A percentile compares a stretch with the other conserved stretches of the same genome.
These are phyloP conservation scores for Caenorhabditis tropicalis DNA, from an alignment of 1,140 invertebrate species.

Conservation along the genomic window DNA sequence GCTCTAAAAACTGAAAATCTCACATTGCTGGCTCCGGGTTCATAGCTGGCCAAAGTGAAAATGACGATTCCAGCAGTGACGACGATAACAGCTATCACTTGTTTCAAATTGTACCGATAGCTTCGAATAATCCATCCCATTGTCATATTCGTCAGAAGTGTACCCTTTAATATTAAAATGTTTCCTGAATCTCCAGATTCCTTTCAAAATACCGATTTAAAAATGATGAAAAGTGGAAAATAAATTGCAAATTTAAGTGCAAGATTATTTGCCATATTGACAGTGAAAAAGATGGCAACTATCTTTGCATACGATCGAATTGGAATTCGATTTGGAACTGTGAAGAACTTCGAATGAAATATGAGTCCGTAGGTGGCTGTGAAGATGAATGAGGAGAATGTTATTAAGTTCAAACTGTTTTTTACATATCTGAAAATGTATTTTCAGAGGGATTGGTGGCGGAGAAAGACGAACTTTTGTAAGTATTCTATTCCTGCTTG, in stretches of 20 bases:
- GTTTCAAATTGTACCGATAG: conserved; percentile 81
- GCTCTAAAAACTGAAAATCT: background rate
- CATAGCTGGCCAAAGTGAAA: conserved; percentile 80
- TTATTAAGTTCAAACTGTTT: conserved; percentile 82
- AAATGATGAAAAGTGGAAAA: conserved; percentile 97
- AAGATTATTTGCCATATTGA: conserved; percentile 92
- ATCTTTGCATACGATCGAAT: conserved; percentile 82
- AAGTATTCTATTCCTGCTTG: conserved; percentile 47
- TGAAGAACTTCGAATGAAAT: conserved; percentile 86
- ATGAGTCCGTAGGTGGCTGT: conserved; percentile 89
- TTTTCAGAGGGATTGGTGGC: background rate
- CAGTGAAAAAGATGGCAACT: conserved; percentile 88
- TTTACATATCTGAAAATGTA: conserved; percentile 40
- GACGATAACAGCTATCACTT: conserved; percentile 88
- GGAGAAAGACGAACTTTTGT: background rate
- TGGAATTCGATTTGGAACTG: conserved; percentile 77
- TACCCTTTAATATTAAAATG: conserved; percentile 78
- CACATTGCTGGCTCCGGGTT: conserved; percentile 75
- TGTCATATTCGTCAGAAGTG: conserved; percentile 94
- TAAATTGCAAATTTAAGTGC: conserved; percentile 94
- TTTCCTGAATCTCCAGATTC: too few species aligned
- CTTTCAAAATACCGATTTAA: conserved; percentile 80
- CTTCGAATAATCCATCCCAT: conserved; percentile 91
- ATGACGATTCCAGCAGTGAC: conserved; percentile 88
- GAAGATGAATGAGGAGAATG: conserved; percentile 90